These are phyloP conservation scores for Sander vitreus DNA, from an alignment of 2,113 vertebrate species.

Conservation along the genomic window DNA sequence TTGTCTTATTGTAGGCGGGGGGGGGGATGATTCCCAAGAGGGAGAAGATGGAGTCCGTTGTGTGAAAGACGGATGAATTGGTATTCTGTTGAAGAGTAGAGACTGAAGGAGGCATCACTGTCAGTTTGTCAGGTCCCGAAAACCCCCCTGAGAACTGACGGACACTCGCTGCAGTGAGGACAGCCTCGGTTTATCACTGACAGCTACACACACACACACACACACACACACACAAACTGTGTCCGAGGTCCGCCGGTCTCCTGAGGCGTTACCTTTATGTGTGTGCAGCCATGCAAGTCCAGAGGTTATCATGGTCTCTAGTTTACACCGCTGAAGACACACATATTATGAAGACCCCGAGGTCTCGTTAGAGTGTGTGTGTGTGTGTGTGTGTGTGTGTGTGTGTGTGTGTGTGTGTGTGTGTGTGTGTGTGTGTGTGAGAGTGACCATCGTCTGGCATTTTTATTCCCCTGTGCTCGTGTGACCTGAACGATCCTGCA, in stretches of 20 bases:
- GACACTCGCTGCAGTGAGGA: constrained; percentile 16
- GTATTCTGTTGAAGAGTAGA: constrained; percentile 26
- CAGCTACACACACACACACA: constrained; percentile 13
- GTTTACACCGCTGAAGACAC: constrained; percentile 27
- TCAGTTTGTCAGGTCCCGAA: constrained; percentile 47
- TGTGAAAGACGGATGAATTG: constrained; percentile 19
- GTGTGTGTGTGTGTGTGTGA: neutral
- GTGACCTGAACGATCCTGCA: neutral
- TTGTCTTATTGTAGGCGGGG: neutral
- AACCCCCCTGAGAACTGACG: constrained; percentile 17
- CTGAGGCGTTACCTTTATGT: constrained; percentile 24
- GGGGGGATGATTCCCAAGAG: constrained; percentile 20
- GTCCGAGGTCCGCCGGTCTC: neutral
- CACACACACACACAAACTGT: neutral
- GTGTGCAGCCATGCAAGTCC: constrained; percentile 49
- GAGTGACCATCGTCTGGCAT: neutral
- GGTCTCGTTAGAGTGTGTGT: constrained; percentile 23
- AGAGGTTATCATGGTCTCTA: constrained; percentile 38
- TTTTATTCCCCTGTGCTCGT: neutral
- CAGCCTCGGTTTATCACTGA: constrained; percentile 26
- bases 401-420: too few relatives aligned
- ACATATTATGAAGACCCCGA: constrained; percentile 41
- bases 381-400: too few relatives aligned
- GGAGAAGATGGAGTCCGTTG: constrained; percentile 28
- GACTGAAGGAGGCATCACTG: constrained; percentile 54